Conservation (phyloP, 2,888 invertebrate genomes). For the Marronus borbonicus region DNA sequence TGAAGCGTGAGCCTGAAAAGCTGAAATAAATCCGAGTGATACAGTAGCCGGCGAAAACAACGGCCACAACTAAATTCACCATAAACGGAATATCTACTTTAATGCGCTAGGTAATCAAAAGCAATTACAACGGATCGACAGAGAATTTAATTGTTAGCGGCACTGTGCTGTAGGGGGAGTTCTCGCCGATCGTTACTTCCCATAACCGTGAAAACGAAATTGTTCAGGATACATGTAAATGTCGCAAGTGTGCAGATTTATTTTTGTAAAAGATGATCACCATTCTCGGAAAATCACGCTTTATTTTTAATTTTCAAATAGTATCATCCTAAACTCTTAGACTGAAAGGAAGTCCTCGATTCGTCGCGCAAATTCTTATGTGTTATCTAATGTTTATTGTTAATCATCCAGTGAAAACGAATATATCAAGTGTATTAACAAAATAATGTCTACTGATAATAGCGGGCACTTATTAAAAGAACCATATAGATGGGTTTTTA, state of each 20-base stretch:
- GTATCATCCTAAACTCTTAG: too few species aligned
- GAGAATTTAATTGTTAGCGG: constrained; percentile 19
- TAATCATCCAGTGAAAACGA: too few species aligned
- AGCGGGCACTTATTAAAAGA: too few species aligned
- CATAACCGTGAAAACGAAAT: constrained; percentile 11
- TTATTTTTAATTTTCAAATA: too few species aligned
- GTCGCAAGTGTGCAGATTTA: not conserved
- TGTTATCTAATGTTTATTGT: too few species aligned
- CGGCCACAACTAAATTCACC: not conserved
- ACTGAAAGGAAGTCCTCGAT: too few species aligned
- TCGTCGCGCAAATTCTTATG: too few species aligned
- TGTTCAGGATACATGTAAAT: not conserved
- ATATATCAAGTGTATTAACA: too few species aligned
- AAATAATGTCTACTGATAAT: too few species aligned
- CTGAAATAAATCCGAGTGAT: not conserved
- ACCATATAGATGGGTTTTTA: too few species aligned
- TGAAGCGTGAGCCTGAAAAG: not conserved
- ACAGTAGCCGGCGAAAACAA: not conserved
- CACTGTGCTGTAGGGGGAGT: not conserved
- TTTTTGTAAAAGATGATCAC: too few species aligned
- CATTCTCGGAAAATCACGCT: too few species aligned
- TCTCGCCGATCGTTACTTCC: not conserved
- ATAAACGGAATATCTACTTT: constrained; percentile 24
- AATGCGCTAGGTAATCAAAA: constrained; percentile 12
- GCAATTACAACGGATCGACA: constrained; percentile 23